These are phyloP conservation scores for Deilephila elpenor DNA, from an alignment of 2,888 invertebrate genomes.

Conservation along the genomic window DNA sequence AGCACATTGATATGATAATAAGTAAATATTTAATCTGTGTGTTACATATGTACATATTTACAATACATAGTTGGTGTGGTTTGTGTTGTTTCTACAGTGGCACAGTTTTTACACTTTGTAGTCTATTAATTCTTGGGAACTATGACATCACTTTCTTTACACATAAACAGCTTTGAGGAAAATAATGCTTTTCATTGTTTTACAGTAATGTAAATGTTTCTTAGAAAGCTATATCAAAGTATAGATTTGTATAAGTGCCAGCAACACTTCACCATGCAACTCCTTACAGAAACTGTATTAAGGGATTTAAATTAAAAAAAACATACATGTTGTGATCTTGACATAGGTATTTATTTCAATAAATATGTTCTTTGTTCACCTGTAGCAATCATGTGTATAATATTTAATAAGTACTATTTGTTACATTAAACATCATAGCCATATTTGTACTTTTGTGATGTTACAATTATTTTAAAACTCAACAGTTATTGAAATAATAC, in stretches of 20 bases:
- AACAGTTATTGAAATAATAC: slow-evolving; percentile 10
- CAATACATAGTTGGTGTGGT: slow-evolving; percentile 1
- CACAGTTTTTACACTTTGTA: neutral
- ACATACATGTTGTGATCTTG: neutral
- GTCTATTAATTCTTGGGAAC: neutral
- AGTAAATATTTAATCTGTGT: slow-evolving; percentile 3
- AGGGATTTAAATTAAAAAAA: neutral
- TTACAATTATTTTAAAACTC: neutral
- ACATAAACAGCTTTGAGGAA: neutral
- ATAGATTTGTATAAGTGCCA: neutral
- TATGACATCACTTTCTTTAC: slow-evolving; percentile 12
- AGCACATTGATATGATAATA: neutral
- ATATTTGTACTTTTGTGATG: neutral
- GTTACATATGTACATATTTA: neutral
- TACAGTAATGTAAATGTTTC: neutral
- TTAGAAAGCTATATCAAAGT: neutral
- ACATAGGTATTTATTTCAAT: neutral
- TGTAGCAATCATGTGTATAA: neutral
- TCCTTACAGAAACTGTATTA: neutral
- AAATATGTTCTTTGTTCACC: neutral
- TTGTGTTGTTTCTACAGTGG: neutral
- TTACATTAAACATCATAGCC: neutral
- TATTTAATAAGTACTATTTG: no score
- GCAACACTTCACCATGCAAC: neutral
- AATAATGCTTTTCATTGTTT: neutral